Evolutionary conservation across 37 sponge, comb jelly and placozoan species (phyloP).

Genomic region (Diacarnus erythraeanus): DNA sequence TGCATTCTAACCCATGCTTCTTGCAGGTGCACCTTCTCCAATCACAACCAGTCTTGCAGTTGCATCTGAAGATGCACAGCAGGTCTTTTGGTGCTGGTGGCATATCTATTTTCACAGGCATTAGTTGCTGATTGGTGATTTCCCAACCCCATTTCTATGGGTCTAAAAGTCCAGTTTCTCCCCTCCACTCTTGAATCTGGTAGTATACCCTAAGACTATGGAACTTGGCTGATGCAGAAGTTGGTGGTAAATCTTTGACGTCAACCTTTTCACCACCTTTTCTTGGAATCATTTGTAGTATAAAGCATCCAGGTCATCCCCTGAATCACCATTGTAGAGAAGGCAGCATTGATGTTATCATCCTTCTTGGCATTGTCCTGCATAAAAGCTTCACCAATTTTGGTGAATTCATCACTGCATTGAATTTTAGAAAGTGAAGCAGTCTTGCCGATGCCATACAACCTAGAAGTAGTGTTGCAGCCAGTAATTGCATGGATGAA

Average conservation of each 20-base stretch:
- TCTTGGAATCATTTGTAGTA: neutral
- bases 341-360: neutral
- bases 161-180: neutral
- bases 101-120: neutral
- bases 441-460: neutral
- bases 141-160: neutral
- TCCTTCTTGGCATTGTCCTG: neutral
- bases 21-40: neutral
- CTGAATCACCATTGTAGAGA: neutral
- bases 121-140: too few species aligned
- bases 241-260: slow-evolving; percentile 2
- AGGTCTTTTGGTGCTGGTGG: slow-evolving; percentile 18
- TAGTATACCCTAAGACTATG: slow-evolving; percentile 7
- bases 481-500: neutral
- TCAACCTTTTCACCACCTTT: neutral
- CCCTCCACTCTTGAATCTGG: neutral
- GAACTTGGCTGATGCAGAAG: slow-evolving; percentile 1
- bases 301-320: neutral
- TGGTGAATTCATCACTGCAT: neutral
- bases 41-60: neutral
- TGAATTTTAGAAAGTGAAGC: neutral
- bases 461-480: neutral
- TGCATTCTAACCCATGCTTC: neutral
- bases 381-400: neutral
- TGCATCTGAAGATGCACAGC: neutral